Evolutionary conservation across 2,888 invertebrate species (phyloP).

Genomic region (Criorhina ranunculi): DNA sequence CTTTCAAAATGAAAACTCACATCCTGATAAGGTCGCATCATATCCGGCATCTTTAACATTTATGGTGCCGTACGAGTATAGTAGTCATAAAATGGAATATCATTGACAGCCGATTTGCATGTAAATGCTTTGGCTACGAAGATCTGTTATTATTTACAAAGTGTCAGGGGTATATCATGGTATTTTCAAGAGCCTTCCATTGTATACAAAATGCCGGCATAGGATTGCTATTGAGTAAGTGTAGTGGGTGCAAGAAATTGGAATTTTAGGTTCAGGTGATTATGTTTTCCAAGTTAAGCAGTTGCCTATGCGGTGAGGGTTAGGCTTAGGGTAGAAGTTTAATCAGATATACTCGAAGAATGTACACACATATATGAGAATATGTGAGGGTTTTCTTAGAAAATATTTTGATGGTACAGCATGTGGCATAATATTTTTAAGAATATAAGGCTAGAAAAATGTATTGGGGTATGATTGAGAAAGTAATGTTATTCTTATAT

Average conservation of each 20-base stretch:
- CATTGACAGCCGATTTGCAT: constrained; percentile 39
- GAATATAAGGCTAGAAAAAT: too few species aligned
- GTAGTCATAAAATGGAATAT: constrained; percentile 9
- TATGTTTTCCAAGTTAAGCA: background rate
- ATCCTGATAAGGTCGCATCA: constrained; percentile 23
- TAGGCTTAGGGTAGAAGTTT: background rate
- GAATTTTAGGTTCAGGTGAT: background rate
- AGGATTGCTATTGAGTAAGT: background rate
- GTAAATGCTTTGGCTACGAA: background rate
- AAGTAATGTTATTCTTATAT: too few species aligned
- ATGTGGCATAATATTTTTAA: too few species aligned
- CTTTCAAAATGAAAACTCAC: constrained; percentile 1
- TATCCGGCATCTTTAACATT: background rate
- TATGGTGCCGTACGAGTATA: background rate
- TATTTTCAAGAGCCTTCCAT: background rate
- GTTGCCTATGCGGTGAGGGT: background rate
- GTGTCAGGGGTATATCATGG: background rate
- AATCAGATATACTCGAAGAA: background rate
- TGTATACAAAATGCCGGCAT: constrained; percentile 4
- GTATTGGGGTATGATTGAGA: too few species aligned
- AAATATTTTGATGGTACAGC: background rate
- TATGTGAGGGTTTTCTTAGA: background rate
- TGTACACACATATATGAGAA: background rate
- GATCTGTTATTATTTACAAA: constrained; percentile 18
- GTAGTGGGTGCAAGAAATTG: background rate